Conservation (phyloP, 2,113 vertebrate genomes). For the Leptodactylus fuscus region DNA sequence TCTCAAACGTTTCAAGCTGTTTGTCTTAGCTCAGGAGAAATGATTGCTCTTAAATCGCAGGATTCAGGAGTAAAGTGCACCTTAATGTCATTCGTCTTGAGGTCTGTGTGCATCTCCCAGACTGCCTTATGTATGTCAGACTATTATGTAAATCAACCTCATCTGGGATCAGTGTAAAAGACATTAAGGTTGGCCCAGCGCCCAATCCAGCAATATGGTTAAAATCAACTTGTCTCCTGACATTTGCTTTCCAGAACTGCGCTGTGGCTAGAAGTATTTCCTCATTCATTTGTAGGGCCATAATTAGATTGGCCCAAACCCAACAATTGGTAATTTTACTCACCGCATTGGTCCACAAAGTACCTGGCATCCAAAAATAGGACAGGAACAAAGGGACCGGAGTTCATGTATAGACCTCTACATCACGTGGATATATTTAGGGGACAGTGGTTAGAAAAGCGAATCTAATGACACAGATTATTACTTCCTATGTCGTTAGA, state of each 20-base stretch:
- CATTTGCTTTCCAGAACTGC: slow-evolving; percentile 22
- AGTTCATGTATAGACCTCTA: neutral
- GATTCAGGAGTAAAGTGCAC: neutral
- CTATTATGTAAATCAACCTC: slow-evolving; percentile 45
- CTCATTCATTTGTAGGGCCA: slow-evolving; percentile 11
- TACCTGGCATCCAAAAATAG: slow-evolving; percentile 10
- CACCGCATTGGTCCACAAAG: neutral
- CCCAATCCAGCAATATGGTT: slow-evolving; percentile 47
- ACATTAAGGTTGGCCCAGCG: neutral
- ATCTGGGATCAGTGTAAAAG: slow-evolving; percentile 31
- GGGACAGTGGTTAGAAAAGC: slow-evolving; percentile 11
- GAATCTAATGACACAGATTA: neutral
- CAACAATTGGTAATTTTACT: neutral
- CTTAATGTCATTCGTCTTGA: neutral
- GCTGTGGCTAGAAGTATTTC: slow-evolving; percentile 27
- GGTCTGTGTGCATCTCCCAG: neutral
- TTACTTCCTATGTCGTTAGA: neutral
- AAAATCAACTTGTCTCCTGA: slow-evolving; percentile 41
- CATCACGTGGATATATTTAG: neutral
- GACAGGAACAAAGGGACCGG: neutral
- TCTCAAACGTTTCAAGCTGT: neutral
- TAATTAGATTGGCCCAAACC: slow-evolving; percentile 8
- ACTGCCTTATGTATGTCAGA: neutral
- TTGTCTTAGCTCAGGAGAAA: neutral
- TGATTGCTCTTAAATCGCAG: neutral